These are phyloP conservation scores for Tamandua tetradactyla DNA, from an alignment of 2,797 vertebrate species.

Conservation along the genomic window DNA sequence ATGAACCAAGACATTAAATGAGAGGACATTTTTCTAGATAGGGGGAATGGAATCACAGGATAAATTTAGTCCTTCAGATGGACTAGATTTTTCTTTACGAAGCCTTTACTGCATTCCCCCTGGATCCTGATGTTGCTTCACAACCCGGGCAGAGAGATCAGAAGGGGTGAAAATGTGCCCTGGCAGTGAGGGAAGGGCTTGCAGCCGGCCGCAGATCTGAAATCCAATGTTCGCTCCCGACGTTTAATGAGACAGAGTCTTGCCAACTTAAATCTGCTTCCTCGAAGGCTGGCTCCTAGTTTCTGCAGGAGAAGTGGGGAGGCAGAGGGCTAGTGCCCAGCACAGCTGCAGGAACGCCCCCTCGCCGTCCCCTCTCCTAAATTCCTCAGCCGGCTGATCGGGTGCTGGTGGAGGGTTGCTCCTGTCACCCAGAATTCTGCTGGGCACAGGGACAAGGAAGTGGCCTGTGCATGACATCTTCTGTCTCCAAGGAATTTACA, in stretches of 20 bases:
- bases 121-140: not conserved
- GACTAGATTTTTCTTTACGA: not conserved
- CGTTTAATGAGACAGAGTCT: no score
- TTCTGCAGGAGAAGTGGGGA: not conserved
- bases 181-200: not conserved
- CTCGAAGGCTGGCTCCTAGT: not conserved
- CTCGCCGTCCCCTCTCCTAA: no score
- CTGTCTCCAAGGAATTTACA: not conserved
- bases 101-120: not conserved
- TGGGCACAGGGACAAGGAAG: rapidly evolving
- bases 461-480: rapidly evolving
- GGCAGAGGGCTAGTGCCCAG: rapidly evolving
- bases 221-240: not conserved
- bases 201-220: rapidly evolving
- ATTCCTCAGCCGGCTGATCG: not conserved
- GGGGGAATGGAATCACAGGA: not conserved
- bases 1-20: not conserved
- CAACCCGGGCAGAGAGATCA: no score
- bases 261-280: not conserved
- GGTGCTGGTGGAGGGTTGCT: rapidly evolving
- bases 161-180: not conserved
- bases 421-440: not conserved
- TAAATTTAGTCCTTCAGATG: not conserved
- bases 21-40: not conserved
- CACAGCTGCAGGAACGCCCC: no score